These are phyloP conservation scores for Plectrocnemia conspersa DNA, from an alignment of 1,140 invertebrate species.

Conservation along the genomic window DNA sequence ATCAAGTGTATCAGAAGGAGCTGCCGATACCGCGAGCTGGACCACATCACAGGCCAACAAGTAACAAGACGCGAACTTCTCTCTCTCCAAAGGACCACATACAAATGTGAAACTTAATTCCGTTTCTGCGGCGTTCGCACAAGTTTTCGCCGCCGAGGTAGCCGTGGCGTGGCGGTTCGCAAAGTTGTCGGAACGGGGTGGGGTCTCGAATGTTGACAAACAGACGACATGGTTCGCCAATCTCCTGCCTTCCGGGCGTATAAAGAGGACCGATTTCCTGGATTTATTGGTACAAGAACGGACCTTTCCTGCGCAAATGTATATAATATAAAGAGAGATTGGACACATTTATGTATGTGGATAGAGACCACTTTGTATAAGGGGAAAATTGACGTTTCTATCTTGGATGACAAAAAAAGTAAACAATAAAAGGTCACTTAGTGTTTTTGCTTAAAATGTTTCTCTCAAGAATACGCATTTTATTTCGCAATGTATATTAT, in stretches of 20 bases:
- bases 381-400: too few relatives aligned
- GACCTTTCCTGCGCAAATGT: background rate
- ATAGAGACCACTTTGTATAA: too few relatives aligned
- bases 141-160: conserved; percentile 20
- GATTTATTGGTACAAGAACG: conserved; percentile 14
- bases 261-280: conserved; percentile 23
- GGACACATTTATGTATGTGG: background rate
- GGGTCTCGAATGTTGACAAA: conserved; percentile 34
- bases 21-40: conserved; percentile 17
- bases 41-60: conserved; percentile 34
- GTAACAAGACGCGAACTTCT: conserved; percentile 29
- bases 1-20: conserved; percentile 11
- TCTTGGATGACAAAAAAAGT: too few relatives aligned
- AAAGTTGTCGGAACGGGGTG: background rate
- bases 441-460: too few relatives aligned
- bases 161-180: background rate
- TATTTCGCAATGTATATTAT: too few relatives aligned
- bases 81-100: conserved; percentile 30
- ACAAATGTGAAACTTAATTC: conserved; percentile 35
- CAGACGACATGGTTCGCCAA: conserved; percentile 33
- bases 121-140: conserved; percentile 26
- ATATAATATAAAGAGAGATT: background rate
- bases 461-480: too few relatives aligned
- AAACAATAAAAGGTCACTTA: too few relatives aligned
- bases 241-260: conserved; percentile 31